Evolutionary conservation across 2,797 vertebrate species (phyloP).

Genomic region (Prunella strophiata): DNA sequence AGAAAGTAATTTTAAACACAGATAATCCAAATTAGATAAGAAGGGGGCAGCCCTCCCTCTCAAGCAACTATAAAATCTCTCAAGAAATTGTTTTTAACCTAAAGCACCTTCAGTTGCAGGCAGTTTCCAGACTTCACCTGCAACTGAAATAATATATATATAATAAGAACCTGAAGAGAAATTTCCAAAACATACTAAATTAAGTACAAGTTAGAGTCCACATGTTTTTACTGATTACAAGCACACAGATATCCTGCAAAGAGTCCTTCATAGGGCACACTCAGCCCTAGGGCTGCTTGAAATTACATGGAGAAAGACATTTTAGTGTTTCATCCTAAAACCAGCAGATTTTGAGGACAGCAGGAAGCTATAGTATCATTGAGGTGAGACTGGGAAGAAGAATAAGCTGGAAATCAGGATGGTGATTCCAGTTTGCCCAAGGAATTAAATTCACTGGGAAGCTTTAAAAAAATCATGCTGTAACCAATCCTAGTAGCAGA

Average conservation of each 20-base stretch:
- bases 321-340: neutral
- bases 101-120: neutral
- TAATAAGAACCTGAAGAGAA: neutral
- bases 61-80: neutral
- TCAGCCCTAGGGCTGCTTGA: neutral
- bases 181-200: neutral
- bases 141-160: neutral
- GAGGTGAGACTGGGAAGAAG: neutral
- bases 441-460: neutral
- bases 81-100: neutral
- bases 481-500: neutral
- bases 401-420: neutral
- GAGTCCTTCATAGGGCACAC: neutral
- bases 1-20: neutral
- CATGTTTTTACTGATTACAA: neutral
- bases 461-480: neutral
- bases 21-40: neutral
- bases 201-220: neutral
- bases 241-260: rapidly evolving
- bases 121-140: neutral
- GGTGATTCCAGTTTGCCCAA: neutral
- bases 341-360: neutral
- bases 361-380: neutral
- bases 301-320: neutral
- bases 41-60: neutral